Evolutionary conservation across 2,797 vertebrate genomes (phyloP).

Genomic region (Danio kyathit): DNA sequence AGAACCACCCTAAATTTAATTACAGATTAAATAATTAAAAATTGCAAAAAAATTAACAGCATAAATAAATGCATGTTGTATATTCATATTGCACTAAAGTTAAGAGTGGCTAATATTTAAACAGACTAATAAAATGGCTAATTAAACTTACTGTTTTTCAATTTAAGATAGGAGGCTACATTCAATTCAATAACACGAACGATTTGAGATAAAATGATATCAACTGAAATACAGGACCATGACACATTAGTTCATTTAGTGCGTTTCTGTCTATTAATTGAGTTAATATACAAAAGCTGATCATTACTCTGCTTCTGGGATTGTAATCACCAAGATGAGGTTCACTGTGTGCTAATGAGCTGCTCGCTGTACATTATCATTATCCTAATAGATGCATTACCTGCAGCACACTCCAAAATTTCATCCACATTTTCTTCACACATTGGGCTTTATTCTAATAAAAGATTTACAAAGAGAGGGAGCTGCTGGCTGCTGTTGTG

Average conservation of each 20-base stretch:
- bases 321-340: background rate
- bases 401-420: background rate
- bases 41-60: too few relatives aligned
- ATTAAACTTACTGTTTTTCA: too few relatives aligned
- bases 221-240: background rate
- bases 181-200: too few relatives aligned
- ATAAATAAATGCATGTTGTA: too few relatives aligned
- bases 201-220: background rate
- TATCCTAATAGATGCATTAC: background rate
- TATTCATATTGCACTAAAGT: too few relatives aligned
- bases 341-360: background rate
- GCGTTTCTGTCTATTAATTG: background rate
- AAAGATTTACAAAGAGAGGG: background rate
- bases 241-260: background rate
- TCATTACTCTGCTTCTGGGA: background rate
- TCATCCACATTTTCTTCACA: background rate
- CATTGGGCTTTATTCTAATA: background rate
- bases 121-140: too few relatives aligned
- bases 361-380: background rate
- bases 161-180: too few relatives aligned
- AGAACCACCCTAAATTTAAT: too few relatives aligned
- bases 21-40: too few relatives aligned
- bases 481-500: slow-evolving; percentile 8
- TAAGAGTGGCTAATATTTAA: too few relatives aligned
- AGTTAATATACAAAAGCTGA: background rate